These are phyloP conservation scores for Piprites chloris DNA, from an alignment of 2,113 vertebrate genomes.

Conservation along the genomic window DNA sequence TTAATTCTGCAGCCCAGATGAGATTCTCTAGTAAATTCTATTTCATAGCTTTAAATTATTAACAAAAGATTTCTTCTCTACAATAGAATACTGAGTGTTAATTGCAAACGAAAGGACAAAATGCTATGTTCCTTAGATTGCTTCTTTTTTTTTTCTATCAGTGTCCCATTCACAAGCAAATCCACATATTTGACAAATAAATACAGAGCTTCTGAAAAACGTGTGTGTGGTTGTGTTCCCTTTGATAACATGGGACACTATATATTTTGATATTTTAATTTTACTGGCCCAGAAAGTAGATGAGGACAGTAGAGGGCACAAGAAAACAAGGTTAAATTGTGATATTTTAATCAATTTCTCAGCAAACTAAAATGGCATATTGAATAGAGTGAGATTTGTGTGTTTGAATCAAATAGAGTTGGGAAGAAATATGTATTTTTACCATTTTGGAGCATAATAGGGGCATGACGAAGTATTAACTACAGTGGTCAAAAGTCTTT, in stretches of 20 bases:
- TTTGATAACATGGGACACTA: background rate
- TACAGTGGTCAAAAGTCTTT: background rate
- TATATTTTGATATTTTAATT: background rate
- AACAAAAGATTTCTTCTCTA: background rate
- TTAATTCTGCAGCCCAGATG: background rate
- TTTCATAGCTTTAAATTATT: background rate
- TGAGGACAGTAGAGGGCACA: background rate
- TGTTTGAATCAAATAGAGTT: background rate
- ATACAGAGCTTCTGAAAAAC: background rate
- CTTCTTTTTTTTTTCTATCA: background rate
- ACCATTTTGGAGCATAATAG: background rate
- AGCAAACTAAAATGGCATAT: background rate
- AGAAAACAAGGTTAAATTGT: background rate
- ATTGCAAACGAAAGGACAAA: background rate
- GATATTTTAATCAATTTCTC: background rate
- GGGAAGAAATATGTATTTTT: background rate
- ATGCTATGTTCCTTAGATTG: background rate
- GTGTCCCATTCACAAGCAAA: background rate
- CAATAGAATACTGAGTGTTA: background rate
- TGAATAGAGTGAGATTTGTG: background rate
- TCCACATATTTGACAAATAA: background rate
- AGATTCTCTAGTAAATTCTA: background rate
- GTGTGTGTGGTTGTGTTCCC: background rate
- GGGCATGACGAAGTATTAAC: background rate
- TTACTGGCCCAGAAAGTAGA: background rate